phyloP scores from a whole-genome alignment of 2,113 vertebrate genomes.

The Neolamprologus caudopunctatus region DNA sequence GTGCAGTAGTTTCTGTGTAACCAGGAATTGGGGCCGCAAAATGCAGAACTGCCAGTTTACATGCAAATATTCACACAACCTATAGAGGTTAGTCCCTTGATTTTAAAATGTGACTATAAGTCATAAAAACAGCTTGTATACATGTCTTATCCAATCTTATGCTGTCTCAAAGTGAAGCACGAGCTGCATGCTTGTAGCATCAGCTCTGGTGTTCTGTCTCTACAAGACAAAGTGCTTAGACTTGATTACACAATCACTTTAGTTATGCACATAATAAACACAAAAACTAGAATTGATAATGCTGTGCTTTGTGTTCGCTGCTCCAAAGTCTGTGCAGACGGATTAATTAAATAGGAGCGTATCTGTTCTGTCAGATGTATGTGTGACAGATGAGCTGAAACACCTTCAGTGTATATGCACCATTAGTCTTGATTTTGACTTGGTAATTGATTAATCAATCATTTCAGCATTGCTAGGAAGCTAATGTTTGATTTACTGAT shows the following conservation, averaged over 20 bases:
- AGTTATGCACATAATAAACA: neutral
- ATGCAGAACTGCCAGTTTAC: neutral
- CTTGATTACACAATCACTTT: fast-evolving
- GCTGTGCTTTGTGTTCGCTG: neutral
- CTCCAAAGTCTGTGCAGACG: fast-evolving
- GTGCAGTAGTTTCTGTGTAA: neutral
- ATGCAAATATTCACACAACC: no score
- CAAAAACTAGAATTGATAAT: neutral
- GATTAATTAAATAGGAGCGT: neutral
- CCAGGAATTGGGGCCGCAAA: neutral
- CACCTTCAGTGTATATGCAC: neutral
- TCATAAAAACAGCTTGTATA: neutral
- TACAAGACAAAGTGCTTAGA: neutral
- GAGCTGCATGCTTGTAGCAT: neutral
- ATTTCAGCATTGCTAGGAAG: neutral
- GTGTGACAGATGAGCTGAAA: neutral
- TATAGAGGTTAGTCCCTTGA: no score
- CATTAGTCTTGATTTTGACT: neutral
- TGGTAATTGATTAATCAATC: neutral
- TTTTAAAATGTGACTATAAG: neutral
- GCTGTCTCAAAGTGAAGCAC: neutral
- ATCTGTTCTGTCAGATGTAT: neutral
- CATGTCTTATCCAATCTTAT: neutral
- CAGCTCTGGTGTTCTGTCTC: neutral
- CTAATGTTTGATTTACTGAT: neutral